These are phyloP conservation scores for Ectropis crepuscularia DNA, from an alignment of 2,888 invertebrate species.

Conservation along the genomic window DNA sequence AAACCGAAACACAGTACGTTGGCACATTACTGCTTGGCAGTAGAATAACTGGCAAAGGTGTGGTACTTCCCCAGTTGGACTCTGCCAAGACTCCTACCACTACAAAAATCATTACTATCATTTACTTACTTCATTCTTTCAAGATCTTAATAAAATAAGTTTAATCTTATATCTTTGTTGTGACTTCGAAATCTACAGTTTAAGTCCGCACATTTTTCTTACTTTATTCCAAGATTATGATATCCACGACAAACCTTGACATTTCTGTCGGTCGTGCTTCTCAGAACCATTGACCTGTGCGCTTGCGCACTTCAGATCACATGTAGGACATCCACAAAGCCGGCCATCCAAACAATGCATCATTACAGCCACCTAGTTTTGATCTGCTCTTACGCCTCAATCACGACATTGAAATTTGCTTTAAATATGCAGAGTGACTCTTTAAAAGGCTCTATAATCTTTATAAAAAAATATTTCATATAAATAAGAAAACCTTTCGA, in stretches of 20 bases:
- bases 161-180: too few species aligned
- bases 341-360: slow-evolving; percentile 71
- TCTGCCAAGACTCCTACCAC: too few species aligned
- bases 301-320: slow-evolving; percentile 57
- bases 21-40: too few species aligned
- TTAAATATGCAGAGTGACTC: slow-evolving; percentile 18
- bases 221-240: background rate
- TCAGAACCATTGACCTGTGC: slow-evolving; percentile 69
- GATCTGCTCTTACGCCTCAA: slow-evolving; percentile 60
- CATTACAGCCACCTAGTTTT: slow-evolving; percentile 58
- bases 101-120: too few species aligned
- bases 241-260: slow-evolving; percentile 63
- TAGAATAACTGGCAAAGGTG: too few species aligned
- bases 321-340: slow-evolving; percentile 56
- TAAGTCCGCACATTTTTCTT: background rate
- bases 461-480: too few species aligned
- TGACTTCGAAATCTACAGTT: background rate
- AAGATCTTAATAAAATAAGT: too few species aligned
- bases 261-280: slow-evolving; percentile 64
- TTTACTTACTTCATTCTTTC: too few species aligned
- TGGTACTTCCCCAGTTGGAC: too few species aligned
- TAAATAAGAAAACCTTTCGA: too few species aligned
- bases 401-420: slow-evolving; percentile 71
- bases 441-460: too few species aligned
- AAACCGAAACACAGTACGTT: too few species aligned